phyloP scores from a whole-genome alignment of 2,888 invertebrate species.

The Cataglyphis cursor region DNA sequence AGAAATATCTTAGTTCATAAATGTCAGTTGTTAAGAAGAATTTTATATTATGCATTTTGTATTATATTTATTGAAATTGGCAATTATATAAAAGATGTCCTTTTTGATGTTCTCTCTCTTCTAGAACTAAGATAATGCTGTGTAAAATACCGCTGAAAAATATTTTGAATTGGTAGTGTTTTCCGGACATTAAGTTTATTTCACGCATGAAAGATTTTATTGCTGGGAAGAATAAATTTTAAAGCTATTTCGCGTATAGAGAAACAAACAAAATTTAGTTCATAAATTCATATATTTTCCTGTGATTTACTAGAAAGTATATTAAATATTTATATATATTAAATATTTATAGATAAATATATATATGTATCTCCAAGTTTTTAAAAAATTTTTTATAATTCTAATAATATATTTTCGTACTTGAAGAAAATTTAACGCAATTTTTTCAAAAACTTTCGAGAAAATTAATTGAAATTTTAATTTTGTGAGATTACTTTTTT shows the following conservation, averaged over 20 bases:
- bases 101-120: background rate
- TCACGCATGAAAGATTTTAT: background rate
- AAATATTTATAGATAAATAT: too few species aligned
- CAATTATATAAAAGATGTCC: slow-evolving; percentile 4
- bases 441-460: background rate
- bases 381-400: background rate
- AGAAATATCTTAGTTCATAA: background rate
- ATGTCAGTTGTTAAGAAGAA: background rate
- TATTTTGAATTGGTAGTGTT: background rate
- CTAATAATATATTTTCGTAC: background rate
- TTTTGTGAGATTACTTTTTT: background rate
- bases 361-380: background rate
- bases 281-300: background rate
- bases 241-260: background rate
- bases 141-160: background rate
- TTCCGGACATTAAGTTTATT: slow-evolving; percentile 1
- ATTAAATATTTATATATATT: background rate
- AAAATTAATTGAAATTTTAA: background rate
- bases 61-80: background rate
- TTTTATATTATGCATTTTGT: background rate
- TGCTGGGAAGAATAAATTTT: background rate
- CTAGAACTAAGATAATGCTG: background rate
- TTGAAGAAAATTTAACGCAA: background rate
- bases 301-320: background rate
- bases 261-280: background rate